Evolutionary conservation across 2,888 invertebrate genomes (phyloP).

Genomic region (Rhogogaster chlorosoma): DNA sequence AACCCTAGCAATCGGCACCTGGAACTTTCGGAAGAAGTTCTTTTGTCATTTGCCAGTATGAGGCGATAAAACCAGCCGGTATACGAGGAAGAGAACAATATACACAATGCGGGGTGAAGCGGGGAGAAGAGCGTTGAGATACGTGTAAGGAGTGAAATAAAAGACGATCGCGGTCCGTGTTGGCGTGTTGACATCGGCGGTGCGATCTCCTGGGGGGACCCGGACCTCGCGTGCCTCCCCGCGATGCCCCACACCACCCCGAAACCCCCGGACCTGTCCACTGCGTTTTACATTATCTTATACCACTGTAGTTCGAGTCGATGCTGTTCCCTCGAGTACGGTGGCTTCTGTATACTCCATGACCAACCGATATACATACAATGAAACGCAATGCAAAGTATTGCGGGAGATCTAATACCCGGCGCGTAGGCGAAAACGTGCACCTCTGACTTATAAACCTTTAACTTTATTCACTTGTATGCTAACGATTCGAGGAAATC

Average conservation of each 20-base stretch:
- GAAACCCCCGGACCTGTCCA: slow-evolving; percentile 55
- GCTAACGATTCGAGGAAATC: slow-evolving; percentile 31
- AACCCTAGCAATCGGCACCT: not conserved
- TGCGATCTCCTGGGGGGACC: slow-evolving; percentile 59
- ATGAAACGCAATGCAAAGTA: slow-evolving; percentile 67
- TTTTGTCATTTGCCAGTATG: slow-evolving; percentile 37
- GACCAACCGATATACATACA: slow-evolving; percentile 73
- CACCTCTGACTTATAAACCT: not conserved
- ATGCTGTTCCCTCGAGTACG: slow-evolving; percentile 32
- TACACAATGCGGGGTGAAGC: not conserved
- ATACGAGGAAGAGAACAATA: slow-evolving; percentile 22
- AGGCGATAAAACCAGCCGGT: slow-evolving; percentile 11
- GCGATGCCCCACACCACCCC: slow-evolving; percentile 57
- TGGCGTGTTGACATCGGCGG: slow-evolving; percentile 60
- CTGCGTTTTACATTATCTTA: slow-evolving; percentile 60
- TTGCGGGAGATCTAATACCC: slow-evolving; percentile 64
- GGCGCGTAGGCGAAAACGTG: slow-evolving; percentile 59
- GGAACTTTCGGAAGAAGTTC: not conserved
- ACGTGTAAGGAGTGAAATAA: slow-evolving; percentile 47
- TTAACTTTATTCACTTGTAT: slow-evolving; percentile 26
- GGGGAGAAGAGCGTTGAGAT: slow-evolving; percentile 20
- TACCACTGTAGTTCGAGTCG: slow-evolving; percentile 44
- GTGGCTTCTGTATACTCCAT: slow-evolving; percentile 66
- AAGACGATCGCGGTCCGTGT: slow-evolving; percentile 51
- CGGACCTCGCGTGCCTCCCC: slow-evolving; percentile 58